Evolutionary conservation across 2,888 invertebrate species (phyloP).

Genomic region (Drosophila nr. fundita): DNA sequence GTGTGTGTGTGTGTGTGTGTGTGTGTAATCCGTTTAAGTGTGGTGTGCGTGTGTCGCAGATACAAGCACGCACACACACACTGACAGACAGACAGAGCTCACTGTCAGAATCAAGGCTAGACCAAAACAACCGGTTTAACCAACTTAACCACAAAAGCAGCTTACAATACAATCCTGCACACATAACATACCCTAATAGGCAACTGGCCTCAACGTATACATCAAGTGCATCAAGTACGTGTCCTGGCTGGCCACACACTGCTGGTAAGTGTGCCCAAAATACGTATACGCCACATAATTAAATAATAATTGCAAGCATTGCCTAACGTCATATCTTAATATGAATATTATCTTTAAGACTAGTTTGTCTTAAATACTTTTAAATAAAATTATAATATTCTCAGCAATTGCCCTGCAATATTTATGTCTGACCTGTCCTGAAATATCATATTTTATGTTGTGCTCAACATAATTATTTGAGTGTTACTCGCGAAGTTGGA

Average conservation of each 20-base stretch:
- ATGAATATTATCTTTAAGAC: neutral
- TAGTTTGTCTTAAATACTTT: neutral
- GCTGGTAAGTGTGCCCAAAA: constrained; percentile 38
- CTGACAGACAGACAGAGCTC: neutral
- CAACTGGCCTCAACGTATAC: neutral
- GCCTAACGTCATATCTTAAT: neutral
- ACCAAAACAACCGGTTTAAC: constrained; percentile 45
- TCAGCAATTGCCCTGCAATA: neutral
- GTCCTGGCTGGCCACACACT: constrained; percentile 19
- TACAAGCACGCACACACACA: constrained; percentile 19
- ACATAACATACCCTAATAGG: constrained; percentile 3
- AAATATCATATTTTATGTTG: neutral
- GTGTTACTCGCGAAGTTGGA: neutral
- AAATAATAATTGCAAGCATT: neutral
- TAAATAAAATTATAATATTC: neutral
- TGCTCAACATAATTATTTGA: neutral
- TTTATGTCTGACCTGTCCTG: neutral
- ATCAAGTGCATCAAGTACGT: constrained; percentile 17
- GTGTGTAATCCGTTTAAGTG: constrained; percentile 27
- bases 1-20: constrained; percentile 13
- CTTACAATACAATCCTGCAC: constrained; percentile 40
- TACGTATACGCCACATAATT: constrained; percentile 33
- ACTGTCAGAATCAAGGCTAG: constrained; percentile 10
- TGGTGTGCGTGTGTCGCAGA: constrained; percentile 30
- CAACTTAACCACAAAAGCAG: constrained; percentile 46